Conservation (phyloP, 2,113 vertebrate species). For the Pluvianellus socialis region DNA sequence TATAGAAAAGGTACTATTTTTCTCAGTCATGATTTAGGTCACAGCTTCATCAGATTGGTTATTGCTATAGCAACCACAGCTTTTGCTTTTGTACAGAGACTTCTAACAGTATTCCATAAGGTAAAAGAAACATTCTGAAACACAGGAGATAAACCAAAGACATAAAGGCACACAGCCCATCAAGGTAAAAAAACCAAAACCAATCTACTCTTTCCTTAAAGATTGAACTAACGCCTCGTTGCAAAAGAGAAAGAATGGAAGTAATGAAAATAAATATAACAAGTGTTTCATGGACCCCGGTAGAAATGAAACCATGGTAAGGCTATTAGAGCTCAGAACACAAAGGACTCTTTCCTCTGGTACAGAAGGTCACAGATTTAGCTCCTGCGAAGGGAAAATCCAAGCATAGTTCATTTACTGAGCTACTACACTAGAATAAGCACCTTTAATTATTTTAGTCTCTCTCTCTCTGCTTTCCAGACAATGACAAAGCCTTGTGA, state of each 20-base stretch:
- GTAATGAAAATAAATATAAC: neutral
- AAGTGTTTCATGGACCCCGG: neutral
- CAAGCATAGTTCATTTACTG: constrained; percentile 4
- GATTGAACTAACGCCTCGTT: neutral
- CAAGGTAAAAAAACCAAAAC: neutral
- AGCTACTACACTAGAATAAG: neutral
- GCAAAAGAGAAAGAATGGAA: neutral
- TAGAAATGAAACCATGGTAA: neutral
- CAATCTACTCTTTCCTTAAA: neutral
- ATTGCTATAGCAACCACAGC: constrained; percentile 87
- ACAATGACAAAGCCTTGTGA: neutral
- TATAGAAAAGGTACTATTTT: constrained; percentile 71
- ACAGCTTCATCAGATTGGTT: constrained; percentile 81
- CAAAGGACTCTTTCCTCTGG: constrained; percentile 5
- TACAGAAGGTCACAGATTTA: constrained; percentile 7
- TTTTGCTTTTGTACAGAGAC: constrained; percentile 75
- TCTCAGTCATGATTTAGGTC: constrained; percentile 80
- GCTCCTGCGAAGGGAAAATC: constrained; percentile 18
- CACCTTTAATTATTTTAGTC: constrained; percentile 42
- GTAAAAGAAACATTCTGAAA: constrained; percentile 64
- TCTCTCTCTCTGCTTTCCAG: neutral
- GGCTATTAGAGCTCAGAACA: neutral
- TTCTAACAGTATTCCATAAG: constrained; percentile 73
- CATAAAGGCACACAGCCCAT: neutral
- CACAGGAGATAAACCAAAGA: constrained; percentile 31